Percentiles rank a stretch among this genome's conserved stretches.
These are phyloP conservation scores for Belgica antarctica DNA, from an alignment of 2,888 invertebrate genomes.

Conservation along the genomic window DNA sequence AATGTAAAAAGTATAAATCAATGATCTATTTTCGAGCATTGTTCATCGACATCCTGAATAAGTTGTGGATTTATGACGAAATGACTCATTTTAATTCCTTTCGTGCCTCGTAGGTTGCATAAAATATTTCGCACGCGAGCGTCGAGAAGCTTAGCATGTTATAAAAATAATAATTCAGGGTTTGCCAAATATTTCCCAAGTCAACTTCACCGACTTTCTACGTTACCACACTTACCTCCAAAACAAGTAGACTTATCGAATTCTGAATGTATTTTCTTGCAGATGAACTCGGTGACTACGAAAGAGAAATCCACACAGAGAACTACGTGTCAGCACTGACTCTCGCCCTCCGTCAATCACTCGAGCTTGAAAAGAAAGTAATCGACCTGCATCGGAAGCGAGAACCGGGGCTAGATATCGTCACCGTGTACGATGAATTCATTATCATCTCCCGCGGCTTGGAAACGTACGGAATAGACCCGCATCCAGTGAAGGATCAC, in stretches of 20 bases:
- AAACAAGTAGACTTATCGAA: too few relatives aligned
- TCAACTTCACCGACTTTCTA: background rate
- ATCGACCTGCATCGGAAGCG: conserved; percentile 87
- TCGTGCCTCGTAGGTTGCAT: too few relatives aligned
- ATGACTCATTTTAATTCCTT: too few relatives aligned
- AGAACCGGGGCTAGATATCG: conserved; percentile 80
- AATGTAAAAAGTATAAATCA: background rate
- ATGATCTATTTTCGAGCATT: background rate
- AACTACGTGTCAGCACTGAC: conserved; percentile 91
- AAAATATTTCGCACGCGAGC: background rate
- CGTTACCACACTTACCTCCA: too few relatives aligned
- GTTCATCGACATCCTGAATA: too few relatives aligned
- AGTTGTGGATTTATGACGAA: too few relatives aligned
- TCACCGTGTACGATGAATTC: conserved; percentile 86
- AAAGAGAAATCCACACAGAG: conserved; percentile 80
- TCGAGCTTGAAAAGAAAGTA: conserved; percentile 87
- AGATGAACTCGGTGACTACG: conserved; percentile 95
- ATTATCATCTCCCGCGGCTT: conserved; percentile 85
- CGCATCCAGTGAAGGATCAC: conserved; percentile 97
- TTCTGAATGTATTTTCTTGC: too few relatives aligned
- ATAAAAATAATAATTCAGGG: too few relatives aligned
- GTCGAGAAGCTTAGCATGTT: too few relatives aligned
- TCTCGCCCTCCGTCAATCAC: conserved; percentile 87
- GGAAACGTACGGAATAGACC: conserved; percentile 97
- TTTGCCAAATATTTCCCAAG: background rate